Base-by-base conservation (phyloP, 1,140 invertebrate species). In the Psilanteris sp. region DNA sequence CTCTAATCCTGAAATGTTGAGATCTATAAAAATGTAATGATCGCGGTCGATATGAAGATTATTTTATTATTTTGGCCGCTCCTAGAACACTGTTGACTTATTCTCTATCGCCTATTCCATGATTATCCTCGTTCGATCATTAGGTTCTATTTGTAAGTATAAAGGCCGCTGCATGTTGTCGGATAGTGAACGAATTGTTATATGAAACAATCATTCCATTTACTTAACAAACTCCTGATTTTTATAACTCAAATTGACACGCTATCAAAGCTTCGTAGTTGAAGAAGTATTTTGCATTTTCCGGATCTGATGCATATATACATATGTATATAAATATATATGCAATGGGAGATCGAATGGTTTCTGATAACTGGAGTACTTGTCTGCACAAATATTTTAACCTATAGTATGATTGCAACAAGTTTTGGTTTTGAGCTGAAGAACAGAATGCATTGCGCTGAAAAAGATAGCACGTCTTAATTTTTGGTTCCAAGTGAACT, bases 51-150 rank as follows among this genome's bases (percentile, higher is more conserved):
- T 75, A 67, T 75, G 55, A 76, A 67, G 39, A 75, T 64, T 67
- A 68, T 11, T 48, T 75, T 62, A 55, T 57, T 52, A 55, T 37
- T 76, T 76, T 76, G 73, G 73, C 73, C 66, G 37, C 66, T 76
- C 48, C 59, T 70, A 70, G 50, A 76, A 66, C 26, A 29, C 59
- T 37, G 20, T 68, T 57, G 9, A 54, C 48, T 70, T 70, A 66
- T 41, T 55, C 37, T 44, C 37, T 66, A 57, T 43, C 22, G 34
- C 52, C 52, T 52, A 59, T 57, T 27, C 43, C 70, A 59, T 66
- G 59, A 73, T 55, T 73, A 64, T 64, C 20, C 61, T 73, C 44
- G 44, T 59, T 59, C 57, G 37, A 73, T 59, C 52, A n/a, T 61
- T 44, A 43, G 22, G 24, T 66, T 26, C 52, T 43, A 57, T 9